Conservation (phyloP, 23 tunicate species). For the Diplosoma virens region DNA sequence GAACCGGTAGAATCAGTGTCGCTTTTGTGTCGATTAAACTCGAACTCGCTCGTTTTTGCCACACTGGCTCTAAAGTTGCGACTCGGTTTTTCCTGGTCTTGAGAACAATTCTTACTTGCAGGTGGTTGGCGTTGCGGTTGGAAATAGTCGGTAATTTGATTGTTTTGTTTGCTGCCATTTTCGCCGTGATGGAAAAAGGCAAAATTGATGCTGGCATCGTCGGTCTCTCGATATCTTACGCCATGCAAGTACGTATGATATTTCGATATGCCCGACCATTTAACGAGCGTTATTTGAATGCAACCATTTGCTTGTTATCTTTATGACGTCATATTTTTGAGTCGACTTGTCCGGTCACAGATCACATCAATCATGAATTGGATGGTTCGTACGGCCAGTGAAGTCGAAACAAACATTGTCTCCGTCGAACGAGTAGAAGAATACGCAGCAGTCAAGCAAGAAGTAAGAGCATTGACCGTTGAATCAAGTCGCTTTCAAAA, state of each 20-base stretch:
- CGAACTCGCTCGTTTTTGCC: too few species aligned
- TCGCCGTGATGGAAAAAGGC: constrained; percentile 70
- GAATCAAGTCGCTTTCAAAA: too few species aligned
- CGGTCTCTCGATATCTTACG: constrained; percentile 90
- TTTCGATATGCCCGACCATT: not conserved
- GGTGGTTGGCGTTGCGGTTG: constrained; percentile 95
- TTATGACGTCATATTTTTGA: too few species aligned
- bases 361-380: constrained; percentile 61
- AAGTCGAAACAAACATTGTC: constrained; percentile 76
- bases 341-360: constrained; percentile 1
- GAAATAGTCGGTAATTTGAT: constrained; percentile 80
- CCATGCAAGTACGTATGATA: constrained; percentile 53
- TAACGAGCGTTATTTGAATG: not conserved
- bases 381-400: constrained; percentile 69
- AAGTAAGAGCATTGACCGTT: too few species aligned
- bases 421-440: constrained; percentile 68
- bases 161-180: constrained; percentile 89
- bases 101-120: not conserved
- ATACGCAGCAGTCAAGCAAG: constrained; percentile 55
- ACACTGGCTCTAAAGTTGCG: too few species aligned
- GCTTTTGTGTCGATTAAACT: too few species aligned
- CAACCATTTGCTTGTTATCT: not conserved
- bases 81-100: too few species aligned
- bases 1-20: constrained; percentile 48
- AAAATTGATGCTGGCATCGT: constrained; percentile 58